A percentile compares a stretch with the other conserved stretches of the same genome.
phyloP scores from a whole-genome alignment of 2,113 vertebrate genomes.

The Typhlomys cinereus region DNA sequence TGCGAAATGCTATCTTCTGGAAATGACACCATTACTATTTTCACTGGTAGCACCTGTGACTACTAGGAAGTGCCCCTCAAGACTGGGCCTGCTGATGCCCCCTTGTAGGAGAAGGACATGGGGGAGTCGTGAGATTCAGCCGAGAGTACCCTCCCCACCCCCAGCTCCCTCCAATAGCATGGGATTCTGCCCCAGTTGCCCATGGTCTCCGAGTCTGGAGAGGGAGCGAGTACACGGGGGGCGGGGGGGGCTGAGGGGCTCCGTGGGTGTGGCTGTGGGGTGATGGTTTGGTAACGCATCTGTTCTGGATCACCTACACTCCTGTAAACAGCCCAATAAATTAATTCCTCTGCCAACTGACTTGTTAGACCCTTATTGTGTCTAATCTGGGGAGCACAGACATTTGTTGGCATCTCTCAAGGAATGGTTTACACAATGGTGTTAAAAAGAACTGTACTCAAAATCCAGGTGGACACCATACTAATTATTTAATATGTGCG shows the following conservation, averaged over 20 bases:
- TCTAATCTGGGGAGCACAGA: not conserved
- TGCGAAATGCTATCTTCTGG: too few species aligned
- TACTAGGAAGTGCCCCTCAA: not conserved
- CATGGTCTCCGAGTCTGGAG: not conserved
- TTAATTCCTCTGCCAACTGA: not conserved
- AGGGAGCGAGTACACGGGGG: too few species aligned
- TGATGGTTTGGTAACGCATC: not conserved
- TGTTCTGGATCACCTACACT: not conserved
- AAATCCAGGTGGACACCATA: not conserved
- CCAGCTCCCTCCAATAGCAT: not conserved
- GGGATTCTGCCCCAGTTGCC: not conserved
- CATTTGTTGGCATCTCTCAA: not conserved
- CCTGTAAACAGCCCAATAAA: not conserved
- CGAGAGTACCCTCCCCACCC: not conserved
- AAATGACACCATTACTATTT: too few species aligned
- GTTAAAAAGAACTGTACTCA: not conserved
- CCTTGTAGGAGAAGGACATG: not conserved
- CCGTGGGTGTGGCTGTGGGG: not conserved
- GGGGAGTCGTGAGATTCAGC: not conserved
- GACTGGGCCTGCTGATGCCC: too few species aligned
- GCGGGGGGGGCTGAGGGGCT: not conserved
- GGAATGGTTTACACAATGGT: not conserved
- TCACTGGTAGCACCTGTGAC: not conserved
- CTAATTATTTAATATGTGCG: rapidly evolving
- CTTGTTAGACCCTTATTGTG: not conserved